These are phyloP conservation scores for Junco hyemalis DNA, from an alignment of 2,113 vertebrate species.

Conservation along the genomic window DNA sequence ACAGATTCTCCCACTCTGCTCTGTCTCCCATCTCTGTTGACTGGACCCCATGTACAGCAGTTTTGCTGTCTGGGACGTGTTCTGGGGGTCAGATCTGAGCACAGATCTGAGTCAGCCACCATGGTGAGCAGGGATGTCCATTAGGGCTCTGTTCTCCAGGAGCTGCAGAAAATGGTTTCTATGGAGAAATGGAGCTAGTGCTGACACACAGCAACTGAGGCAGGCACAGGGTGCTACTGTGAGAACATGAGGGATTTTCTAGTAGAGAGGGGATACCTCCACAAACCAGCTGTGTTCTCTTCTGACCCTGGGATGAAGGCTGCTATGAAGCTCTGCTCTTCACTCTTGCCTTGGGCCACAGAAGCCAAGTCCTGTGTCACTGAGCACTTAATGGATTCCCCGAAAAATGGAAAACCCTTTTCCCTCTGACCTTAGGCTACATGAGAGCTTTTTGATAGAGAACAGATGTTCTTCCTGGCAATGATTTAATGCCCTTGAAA, in stretches of 20 bases:
- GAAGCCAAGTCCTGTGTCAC: background rate
- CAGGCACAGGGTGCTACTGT: background rate
- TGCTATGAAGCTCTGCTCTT: background rate
- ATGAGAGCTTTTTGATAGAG: background rate
- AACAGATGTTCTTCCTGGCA: background rate
- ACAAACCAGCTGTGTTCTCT: background rate
- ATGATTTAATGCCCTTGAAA: background rate
- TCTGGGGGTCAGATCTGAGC: background rate
- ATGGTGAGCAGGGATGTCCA: accelerated
- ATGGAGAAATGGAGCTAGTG: background rate
- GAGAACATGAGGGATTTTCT: background rate
- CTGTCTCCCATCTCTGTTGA: background rate
- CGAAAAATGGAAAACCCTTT: background rate
- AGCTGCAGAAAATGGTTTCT: background rate
- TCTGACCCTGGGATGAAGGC: background rate
- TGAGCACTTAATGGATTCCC: background rate
- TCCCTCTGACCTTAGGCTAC: background rate
- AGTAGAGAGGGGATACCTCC: no score
- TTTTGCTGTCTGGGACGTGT: background rate
- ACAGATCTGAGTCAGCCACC: background rate
- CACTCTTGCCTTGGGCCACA: accelerated
- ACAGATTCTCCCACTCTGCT: background rate
- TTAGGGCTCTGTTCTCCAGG: background rate
- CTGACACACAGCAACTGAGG: background rate
- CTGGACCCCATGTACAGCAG: background rate